Conservation (phyloP, 2,888 invertebrate species). For the Cacoxenus indagator region DNA sequence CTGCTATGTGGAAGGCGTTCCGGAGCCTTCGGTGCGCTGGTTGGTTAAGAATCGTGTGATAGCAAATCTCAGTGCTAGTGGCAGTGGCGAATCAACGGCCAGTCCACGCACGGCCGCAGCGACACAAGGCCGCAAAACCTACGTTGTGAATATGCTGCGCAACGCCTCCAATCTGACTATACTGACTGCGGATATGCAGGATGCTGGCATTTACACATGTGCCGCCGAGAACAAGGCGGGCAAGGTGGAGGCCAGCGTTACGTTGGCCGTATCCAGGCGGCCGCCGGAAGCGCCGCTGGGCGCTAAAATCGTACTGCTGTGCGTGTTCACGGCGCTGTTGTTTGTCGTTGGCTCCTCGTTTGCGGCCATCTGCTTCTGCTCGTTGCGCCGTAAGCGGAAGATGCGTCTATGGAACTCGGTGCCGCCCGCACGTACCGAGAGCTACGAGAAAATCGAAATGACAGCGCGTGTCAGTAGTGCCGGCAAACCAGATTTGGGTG, state of each 20-base stretch:
- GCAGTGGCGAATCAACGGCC: slow-evolving; percentile 56
- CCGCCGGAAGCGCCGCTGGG: slow-evolving; percentile 75
- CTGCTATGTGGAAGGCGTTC: slow-evolving; percentile 80
- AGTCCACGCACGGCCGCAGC: slow-evolving; percentile 68
- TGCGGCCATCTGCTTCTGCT: slow-evolving; percentile 77
- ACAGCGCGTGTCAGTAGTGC: slow-evolving; percentile 72
- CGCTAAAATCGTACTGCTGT: slow-evolving; percentile 76
- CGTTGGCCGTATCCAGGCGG: slow-evolving; percentile 78
- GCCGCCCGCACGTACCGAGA: slow-evolving; percentile 74
- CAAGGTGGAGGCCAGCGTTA: slow-evolving; percentile 80
- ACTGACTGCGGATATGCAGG: slow-evolving; percentile 79
- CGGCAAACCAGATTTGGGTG: slow-evolving; percentile 61
- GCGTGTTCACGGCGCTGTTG: slow-evolving; percentile 79
- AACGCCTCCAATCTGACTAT: slow-evolving; percentile 82
- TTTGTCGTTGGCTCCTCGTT: slow-evolving; percentile 78
- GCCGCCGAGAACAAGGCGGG: slow-evolving; percentile 87
- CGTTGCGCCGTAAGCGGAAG: slow-evolving; percentile 74
- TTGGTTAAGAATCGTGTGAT: slow-evolving; percentile 79
- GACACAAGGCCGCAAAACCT: slow-evolving; percentile 74
- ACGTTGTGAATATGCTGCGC: slow-evolving; percentile 77
- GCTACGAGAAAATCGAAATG: slow-evolving; percentile 86
- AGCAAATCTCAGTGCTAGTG: slow-evolving; percentile 74
- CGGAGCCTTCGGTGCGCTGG: slow-evolving; percentile 82
- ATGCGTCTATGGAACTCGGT: slow-evolving; percentile 72
- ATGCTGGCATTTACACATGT: slow-evolving; percentile 83